Conservation (phyloP, 2,113 vertebrate species). For the Scolopax mira region DNA sequence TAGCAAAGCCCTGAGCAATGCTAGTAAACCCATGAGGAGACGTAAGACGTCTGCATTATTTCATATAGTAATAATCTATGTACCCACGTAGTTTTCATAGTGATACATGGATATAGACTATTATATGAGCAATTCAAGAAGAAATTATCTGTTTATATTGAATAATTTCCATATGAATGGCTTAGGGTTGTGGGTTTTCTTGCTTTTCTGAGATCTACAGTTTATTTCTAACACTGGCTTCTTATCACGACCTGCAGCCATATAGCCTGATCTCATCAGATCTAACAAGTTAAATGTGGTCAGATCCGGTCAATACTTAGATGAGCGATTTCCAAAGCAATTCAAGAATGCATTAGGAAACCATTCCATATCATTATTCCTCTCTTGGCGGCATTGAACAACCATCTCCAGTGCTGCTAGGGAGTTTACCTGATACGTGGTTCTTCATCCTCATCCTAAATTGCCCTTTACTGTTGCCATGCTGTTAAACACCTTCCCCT, state of each 20-base stretch:
- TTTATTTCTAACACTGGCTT: background rate
- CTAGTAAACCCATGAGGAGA: background rate
- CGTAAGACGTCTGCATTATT: background rate
- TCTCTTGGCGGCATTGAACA: background rate
- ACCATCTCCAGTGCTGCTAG: background rate
- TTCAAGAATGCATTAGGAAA: background rate
- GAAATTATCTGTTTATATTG: background rate
- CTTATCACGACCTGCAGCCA: constrained; percentile 42
- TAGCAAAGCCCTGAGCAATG: background rate
- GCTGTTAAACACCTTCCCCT: background rate
- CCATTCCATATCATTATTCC: background rate
- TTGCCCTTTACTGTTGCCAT: background rate
- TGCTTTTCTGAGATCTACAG: background rate
- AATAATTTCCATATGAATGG: background rate
- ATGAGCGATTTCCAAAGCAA: background rate
- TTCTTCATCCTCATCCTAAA: background rate
- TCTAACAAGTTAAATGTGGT: background rate
- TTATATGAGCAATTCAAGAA: background rate
- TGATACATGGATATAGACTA: background rate
- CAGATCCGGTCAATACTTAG: background rate
- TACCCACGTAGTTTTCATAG: background rate
- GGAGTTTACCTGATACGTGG: background rate
- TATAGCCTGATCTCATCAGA: constrained; percentile 2
- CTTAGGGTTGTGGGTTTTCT: background rate
- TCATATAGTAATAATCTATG: background rate